These are phyloP conservation scores for Carpatolechia fugitivella DNA, from an alignment of 2,888 invertebrate species.

Conservation along the genomic window DNA sequence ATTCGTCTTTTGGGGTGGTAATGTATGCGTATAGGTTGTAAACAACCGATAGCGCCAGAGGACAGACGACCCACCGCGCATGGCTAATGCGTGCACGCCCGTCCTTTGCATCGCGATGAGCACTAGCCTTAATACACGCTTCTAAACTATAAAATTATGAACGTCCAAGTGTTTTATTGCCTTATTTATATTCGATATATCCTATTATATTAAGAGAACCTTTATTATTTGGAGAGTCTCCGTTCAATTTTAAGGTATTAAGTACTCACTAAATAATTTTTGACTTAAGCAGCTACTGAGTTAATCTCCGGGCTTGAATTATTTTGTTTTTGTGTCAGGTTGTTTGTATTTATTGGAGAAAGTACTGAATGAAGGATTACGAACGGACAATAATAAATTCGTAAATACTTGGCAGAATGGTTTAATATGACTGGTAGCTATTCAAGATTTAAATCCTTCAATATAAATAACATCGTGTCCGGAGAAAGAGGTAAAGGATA, in stretches of 20 bases:
- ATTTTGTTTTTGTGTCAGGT: constrained; percentile 29
- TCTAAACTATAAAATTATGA: constrained; percentile 59
- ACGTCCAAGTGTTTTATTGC: constrained; percentile 52
- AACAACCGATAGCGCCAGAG: constrained; percentile 67
- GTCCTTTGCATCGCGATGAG: constrained; percentile 65
- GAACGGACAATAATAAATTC: not conserved
- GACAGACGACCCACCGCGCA: constrained; percentile 57
- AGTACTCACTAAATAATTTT: not conserved
- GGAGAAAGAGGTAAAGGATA: constrained; percentile 17
- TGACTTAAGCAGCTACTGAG: not conserved
- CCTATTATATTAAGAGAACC: constrained; percentile 25
- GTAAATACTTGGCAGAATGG: constrained; percentile 10
- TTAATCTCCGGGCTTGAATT: constrained; percentile 12
- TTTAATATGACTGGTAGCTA: constrained; percentile 10
- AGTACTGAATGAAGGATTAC: constrained; percentile 7
- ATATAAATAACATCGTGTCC: constrained; percentile 10
- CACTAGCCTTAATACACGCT: constrained; percentile 45
- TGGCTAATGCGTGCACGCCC: constrained; percentile 62
- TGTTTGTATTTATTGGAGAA: constrained; percentile 43
- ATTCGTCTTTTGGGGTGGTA: constrained; percentile 45
- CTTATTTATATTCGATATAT: constrained; percentile 65
- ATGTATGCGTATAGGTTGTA: constrained; percentile 53
- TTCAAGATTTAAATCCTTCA: constrained; percentile 4
- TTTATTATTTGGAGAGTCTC: not conserved
- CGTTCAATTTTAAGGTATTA: not conserved